Evolutionary conservation across 92 coral and sea anemone species (phyloP).

Genomic region (Bergia sp.): DNA sequence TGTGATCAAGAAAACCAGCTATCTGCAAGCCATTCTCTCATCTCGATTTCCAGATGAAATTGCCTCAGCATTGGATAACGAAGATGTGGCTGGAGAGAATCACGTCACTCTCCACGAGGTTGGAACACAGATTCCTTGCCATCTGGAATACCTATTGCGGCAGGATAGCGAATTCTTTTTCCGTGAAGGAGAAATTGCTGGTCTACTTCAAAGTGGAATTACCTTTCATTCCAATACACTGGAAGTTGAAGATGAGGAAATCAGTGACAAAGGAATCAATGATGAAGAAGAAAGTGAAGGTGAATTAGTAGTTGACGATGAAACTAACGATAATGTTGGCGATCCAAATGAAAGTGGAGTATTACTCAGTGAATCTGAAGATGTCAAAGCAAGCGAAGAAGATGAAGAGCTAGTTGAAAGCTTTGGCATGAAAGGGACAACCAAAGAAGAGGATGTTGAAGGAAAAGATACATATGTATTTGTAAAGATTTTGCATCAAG

Average conservation of each 20-base stretch:
- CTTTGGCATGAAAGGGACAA: background rate
- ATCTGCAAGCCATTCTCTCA: slow-evolving; percentile 27
- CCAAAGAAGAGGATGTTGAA: slow-evolving; percentile 25
- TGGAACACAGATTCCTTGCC: slow-evolving; percentile 40
- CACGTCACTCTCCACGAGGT: background rate
- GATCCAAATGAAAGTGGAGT: background rate
- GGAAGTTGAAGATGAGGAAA: background rate
- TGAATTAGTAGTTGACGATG: background rate
- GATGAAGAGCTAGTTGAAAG: background rate
- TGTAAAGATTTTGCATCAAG: slow-evolving; percentile 27
- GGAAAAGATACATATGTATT: slow-evolving; percentile 19
- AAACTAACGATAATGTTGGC: background rate
- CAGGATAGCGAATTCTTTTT: slow-evolving; percentile 41
- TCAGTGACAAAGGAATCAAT: background rate
- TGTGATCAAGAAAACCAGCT: background rate
- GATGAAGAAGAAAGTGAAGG: background rate
- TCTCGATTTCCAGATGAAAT: slow-evolving; percentile 38
- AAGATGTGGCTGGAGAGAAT: slow-evolving; percentile 9
- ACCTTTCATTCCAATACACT: background rate
- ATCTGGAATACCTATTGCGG: slow-evolving; percentile 33
- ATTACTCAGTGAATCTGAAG: background rate
- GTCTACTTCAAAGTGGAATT: background rate
- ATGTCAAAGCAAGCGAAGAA: background rate
- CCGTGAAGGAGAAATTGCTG: slow-evolving; percentile 45
- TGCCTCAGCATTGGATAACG: slow-evolving; percentile 4